phyloP scores from a whole-genome alignment of 2,113 vertebrate genomes.

The Malurus elegans region DNA sequence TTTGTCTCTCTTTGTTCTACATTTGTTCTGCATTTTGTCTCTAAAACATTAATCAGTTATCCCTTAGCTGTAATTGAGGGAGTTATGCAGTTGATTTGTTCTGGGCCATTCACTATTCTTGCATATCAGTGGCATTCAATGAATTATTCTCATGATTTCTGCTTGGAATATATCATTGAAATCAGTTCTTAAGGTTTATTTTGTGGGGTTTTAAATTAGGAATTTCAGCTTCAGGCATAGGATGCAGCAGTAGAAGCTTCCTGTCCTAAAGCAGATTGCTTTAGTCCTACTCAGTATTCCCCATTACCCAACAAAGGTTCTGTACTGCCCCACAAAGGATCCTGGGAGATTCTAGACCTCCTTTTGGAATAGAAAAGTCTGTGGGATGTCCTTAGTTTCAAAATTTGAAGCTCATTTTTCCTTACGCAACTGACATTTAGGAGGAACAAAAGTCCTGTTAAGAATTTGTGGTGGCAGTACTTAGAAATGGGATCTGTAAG shows the following conservation, averaged over 20 bases:
- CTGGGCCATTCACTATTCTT: neutral
- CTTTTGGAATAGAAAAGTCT: neutral
- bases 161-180: neutral
- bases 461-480: neutral
- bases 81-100: neutral
- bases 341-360: neutral
- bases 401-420: neutral
- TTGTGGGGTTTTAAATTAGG: neutral
- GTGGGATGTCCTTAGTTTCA: neutral
- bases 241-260: neutral
- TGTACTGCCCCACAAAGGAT: neutral
- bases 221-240: neutral
- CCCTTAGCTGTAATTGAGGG: neutral
- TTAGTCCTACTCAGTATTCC: neutral
- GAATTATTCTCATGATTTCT: neutral
- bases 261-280: neutral
- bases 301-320: neutral
- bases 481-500: neutral
- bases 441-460: neutral
- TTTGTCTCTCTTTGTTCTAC: neutral
- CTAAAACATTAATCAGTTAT: neutral
- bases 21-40: neutral
- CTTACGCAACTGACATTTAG: neutral
- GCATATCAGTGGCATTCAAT: neutral
- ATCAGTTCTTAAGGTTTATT: neutral